phyloP scores from a whole-genome alignment of 1,140 invertebrate genomes.

The Acyrthosiphon pisum region DNA sequence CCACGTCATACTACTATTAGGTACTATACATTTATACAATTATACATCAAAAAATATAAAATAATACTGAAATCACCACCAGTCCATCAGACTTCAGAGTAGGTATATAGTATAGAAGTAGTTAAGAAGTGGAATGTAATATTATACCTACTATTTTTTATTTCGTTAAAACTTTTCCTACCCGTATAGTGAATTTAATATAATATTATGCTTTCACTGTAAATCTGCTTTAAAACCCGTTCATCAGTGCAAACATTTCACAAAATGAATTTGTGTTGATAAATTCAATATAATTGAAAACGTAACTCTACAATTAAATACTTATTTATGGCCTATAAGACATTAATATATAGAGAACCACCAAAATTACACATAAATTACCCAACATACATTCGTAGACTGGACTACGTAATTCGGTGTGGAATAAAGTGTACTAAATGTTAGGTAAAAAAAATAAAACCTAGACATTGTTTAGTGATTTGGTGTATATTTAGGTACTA shows the following conservation, averaged over 20 bases:
- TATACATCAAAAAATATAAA: not conserved
- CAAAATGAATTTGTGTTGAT: not conserved
- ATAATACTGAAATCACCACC: not conserved
- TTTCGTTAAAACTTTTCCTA: not conserved
- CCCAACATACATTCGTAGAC: not conserved
- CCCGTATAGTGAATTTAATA: not conserved
- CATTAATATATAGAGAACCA: not conserved
- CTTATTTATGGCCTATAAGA: not conserved
- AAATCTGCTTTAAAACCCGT: not conserved
- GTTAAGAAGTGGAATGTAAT: not conserved
- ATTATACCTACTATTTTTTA: not conserved
- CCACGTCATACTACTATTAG: too few species aligned
- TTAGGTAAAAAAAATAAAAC: not conserved
- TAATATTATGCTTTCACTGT: not conserved
- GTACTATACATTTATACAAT: too few species aligned
- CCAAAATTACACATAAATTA: constrained; percentile 23
- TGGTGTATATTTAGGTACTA: not conserved
- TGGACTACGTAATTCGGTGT: not conserved
- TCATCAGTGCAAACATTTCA: not conserved
- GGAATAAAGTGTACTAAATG: not conserved
- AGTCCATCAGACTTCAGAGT: not conserved
- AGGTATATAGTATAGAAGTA: not conserved
- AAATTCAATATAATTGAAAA: not conserved
- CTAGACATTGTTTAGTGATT: not conserved
- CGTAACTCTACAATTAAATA: not conserved